Evolutionary conservation across 2,888 invertebrate genomes (phyloP).

Genomic region (Ophion costatus): DNA sequence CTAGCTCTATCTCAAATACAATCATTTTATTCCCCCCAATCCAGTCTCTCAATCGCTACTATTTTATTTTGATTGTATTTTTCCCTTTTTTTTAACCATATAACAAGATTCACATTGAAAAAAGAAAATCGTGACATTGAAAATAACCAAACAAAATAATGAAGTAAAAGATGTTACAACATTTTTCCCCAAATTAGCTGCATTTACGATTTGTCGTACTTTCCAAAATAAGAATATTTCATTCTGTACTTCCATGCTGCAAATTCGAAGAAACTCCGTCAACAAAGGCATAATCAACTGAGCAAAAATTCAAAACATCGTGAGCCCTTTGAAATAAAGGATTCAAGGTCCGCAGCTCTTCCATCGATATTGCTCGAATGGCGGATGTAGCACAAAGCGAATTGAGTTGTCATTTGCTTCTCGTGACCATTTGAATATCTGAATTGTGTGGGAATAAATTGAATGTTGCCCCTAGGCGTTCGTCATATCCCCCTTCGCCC

Average conservation of each 20-base stretch:
- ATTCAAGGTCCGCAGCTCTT: not conserved
- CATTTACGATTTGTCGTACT: not conserved
- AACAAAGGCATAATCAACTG: not conserved
- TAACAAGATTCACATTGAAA: not conserved
- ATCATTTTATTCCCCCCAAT: not conserved
- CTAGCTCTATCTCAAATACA: not conserved
- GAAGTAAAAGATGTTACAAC: not conserved
- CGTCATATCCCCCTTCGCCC: constrained; percentile 26
- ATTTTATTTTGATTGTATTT: not conserved
- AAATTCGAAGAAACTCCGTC: not conserved
- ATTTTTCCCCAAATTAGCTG: not conserved
- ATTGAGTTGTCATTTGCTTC: constrained; percentile 13
- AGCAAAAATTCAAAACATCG: not conserved
- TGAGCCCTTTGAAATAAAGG: not conserved
- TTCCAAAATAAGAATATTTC: not conserved
- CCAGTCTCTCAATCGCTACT: not conserved
- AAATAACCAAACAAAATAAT: not conserved
- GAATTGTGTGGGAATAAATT: constrained; percentile 10
- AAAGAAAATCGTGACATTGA: not conserved
- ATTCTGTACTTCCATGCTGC: not conserved
- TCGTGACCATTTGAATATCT: constrained; percentile 6
- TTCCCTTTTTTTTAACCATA: not conserved
- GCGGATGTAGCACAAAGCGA: constrained; percentile 16
- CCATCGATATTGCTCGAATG: not conserved
- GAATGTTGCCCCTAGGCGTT: constrained; percentile 18